Evolutionary conservation across 2,113 vertebrate species (phyloP), one percentile per base, ranked within the genome.

Genomic region (Nothocercus julius): DNA sequence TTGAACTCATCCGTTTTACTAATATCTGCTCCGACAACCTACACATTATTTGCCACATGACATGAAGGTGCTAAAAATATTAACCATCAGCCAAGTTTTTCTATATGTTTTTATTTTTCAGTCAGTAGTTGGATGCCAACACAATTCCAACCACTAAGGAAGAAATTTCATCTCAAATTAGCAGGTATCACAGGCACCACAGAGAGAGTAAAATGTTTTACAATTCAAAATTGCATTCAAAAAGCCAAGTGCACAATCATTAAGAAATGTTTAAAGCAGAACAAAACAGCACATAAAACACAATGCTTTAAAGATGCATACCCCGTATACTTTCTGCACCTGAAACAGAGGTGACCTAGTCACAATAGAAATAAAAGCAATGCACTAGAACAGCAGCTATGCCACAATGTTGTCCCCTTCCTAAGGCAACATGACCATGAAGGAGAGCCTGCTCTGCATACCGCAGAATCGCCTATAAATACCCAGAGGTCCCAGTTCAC

Each of bases 101-200:
- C 54, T 81, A 92, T 59, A 1, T 54, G 59, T 56, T 89, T 96
- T 94, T 93, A 92, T 96, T 96, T 87, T 89, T 79, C 88, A 73
- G 64, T 7, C 54, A 70, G 25, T 0, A 1, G 1, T 64, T 19
- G 56, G 40, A 91, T 0, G 1, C 63, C 84, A 95, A 38, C 53
- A 64, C 53, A n/a, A 78, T 42, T 85, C 44, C 90, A 89, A n/a
- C 24, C 58, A 70, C 44, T 32, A 32, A 44, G 9, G 6, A 89
- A 32, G 32, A 63, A 32, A 36, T 34, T 51, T 45, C n/a, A 61
- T 83, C 56, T 63, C 78, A 28, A 88, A 49, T 32, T 9, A 68
- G n/a, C 77, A 76, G 64, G 51, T 25, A 83, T 77, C 40, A 69
- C 13, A 62, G 62, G 38, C 69, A 73, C 40, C 62, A 14, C 1